Base-by-base conservation (phyloP, 92 coral and sea anemone species). In the Pocillopora grandis region DNA sequence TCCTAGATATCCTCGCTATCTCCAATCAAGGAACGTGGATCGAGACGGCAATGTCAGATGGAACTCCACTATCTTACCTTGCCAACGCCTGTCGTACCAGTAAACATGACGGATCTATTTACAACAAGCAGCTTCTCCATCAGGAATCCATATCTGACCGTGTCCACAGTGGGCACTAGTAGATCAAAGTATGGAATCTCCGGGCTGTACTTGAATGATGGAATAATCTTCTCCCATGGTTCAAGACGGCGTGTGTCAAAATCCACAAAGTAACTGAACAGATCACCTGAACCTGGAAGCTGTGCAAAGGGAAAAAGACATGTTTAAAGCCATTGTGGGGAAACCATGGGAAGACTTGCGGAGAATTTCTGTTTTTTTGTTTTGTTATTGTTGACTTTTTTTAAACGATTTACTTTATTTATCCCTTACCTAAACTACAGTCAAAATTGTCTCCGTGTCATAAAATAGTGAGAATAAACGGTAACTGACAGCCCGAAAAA, bases 221-320 rank as follows among this genome's bases (percentile, higher is more conserved):
- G 99, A 36, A 93, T 94, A 66, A 96, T 96, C 93, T 96, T 96
- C 82, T 96, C 99, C 99, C 99, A 96, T 52, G 99, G 99, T 82
- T 96, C 99, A 93, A 96, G 79, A 60, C 99, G 98, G 62, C 99
- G 99, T 9, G 99, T 89, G 66, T 96, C 99, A 69, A 94, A 90
- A 65, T 96, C 99, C 21, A 96, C 98, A 76, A 92, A 96, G 90
- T 96, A 96, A 64, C 97, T 90, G 93, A 92, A 96, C 70, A 96
- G 79, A 82, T 96, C 99, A n/a, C 99, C 99, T 71, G 99, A 95
- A 2, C 98, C 98, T 19, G 99, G 99, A 18, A 94, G 80, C 99
- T 96, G 78, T 20, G 20, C 42, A 64, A 13, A 35, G 35, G 33
- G 18, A 17, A 35, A 79, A 66, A 9, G 37, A 55, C 33, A 20